Evolutionary conservation across 2,888 invertebrate genomes (phyloP).

Genomic region (Clitarchus hookeri): DNA sequence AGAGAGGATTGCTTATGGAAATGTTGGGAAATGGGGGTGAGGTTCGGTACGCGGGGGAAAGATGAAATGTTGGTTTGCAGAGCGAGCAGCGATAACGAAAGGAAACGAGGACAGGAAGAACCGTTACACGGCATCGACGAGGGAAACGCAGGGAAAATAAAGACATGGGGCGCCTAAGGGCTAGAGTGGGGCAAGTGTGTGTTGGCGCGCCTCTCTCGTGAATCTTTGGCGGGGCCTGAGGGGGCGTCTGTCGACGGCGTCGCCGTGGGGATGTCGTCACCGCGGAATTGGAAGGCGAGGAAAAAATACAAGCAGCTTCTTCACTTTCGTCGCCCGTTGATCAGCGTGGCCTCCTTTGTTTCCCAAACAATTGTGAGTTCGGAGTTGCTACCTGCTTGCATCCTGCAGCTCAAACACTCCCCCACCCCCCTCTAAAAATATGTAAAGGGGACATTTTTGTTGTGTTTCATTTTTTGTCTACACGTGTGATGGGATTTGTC

Average conservation of each 20-base stretch:
- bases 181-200: neutral
- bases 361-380: too few relatives aligned
- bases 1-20: neutral
- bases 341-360: too few relatives aligned
- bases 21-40: neutral
- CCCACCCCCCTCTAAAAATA: too few relatives aligned
- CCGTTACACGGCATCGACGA: neutral
- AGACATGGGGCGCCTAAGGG: neutral
- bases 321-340: too few relatives aligned
- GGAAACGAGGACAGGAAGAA: neutral
- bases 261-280: too few relatives aligned
- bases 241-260: neutral
- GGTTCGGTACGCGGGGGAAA: neutral
- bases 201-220: neutral
- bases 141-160: neutral
- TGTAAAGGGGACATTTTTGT: too few relatives aligned
- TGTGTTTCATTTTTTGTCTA: too few relatives aligned
- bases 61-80: neutral
- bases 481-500: too few relatives aligned
- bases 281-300: too few relatives aligned
- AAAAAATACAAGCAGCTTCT: too few relatives aligned
- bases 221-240: neutral
- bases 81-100: slow-evolving; percentile 2
- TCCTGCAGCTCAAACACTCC: too few relatives aligned
- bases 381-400: too few relatives aligned